phyloP scores from a whole-genome alignment of 2,888 invertebrate species.

The Epiblema foenella region DNA sequence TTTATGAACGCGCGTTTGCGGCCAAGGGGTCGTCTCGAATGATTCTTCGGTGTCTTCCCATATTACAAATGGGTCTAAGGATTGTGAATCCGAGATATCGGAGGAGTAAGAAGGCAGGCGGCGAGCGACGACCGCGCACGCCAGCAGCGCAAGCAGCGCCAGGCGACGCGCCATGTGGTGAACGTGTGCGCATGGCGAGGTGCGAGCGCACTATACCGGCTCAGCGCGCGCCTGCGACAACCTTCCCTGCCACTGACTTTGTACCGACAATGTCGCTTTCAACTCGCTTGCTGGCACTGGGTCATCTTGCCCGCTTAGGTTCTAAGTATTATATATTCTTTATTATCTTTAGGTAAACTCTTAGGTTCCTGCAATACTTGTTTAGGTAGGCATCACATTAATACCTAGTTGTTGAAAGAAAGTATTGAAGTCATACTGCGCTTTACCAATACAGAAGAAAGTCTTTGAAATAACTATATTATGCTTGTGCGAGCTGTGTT shows the following conservation, averaged over 20 bases:
- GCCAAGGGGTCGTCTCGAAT: slow-evolving; percentile 62
- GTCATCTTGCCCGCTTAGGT: slow-evolving; percentile 63
- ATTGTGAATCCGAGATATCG: slow-evolving; percentile 65
- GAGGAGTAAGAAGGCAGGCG: slow-evolving; percentile 60
- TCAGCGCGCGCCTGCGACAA: slow-evolving; percentile 64
- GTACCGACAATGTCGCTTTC: slow-evolving; percentile 75
- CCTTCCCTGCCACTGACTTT: slow-evolving; percentile 72
- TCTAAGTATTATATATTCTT: slow-evolving; percentile 8
- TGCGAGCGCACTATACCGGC: slow-evolving; percentile 79
- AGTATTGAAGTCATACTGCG: not conserved
- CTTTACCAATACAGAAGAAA: slow-evolving; percentile 6
- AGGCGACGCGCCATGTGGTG: slow-evolving; percentile 82
- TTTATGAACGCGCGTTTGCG: slow-evolving; percentile 57
- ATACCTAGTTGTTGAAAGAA: not conserved
- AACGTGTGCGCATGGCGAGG: slow-evolving; percentile 83
- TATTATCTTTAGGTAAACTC: slow-evolving; percentile 18
- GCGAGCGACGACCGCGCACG: slow-evolving; percentile 66
- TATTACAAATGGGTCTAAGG: slow-evolving; percentile 67
- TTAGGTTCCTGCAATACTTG: not conserved
- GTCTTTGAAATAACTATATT: slow-evolving; percentile 7
- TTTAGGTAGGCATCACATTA: not conserved
- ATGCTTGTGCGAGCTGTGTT: not conserved
- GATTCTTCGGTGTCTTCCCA: slow-evolving; percentile 76
- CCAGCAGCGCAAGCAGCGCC: slow-evolving; percentile 80
- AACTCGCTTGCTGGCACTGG: slow-evolving; percentile 70